Percentiles rank a stretch among this genome's conserved stretches.
Conservation (phyloP, 2,797 vertebrate genomes). For the Chiloscyllium punctatum region DNA sequence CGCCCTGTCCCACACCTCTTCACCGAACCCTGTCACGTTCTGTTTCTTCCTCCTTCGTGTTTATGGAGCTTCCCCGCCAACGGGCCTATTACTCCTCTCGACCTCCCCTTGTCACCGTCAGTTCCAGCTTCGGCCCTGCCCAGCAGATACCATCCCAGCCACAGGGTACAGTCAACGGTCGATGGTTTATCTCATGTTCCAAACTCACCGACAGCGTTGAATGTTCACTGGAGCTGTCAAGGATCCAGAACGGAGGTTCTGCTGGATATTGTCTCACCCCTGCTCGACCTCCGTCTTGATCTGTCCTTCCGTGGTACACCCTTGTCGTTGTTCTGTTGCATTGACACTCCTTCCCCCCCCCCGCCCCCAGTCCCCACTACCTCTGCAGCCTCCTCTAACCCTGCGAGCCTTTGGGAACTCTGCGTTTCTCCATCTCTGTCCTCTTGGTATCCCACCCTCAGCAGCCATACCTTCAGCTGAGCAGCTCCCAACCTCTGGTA, state of each 20-base stretch:
- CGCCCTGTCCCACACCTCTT: too few species aligned
- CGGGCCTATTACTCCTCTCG: background rate
- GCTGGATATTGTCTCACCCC: background rate
- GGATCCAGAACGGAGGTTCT: background rate
- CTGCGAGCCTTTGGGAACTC: background rate
- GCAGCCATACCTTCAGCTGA: background rate
- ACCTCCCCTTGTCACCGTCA: too few species aligned
- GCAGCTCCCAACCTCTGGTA: background rate
- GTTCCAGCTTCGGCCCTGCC: background rate
- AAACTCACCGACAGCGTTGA: constrained; percentile 64
- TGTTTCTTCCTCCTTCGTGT: background rate
- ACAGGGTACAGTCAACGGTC: constrained; percentile 59
- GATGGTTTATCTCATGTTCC: constrained; percentile 53
- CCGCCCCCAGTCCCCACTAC: background rate
- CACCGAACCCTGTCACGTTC: background rate
- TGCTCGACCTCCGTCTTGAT: background rate
- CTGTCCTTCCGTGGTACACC: background rate
- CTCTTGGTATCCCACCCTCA: background rate
- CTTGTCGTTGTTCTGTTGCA: background rate
- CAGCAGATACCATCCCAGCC: constrained; percentile 3
- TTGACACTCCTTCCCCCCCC: background rate
- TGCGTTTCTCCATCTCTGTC: background rate
- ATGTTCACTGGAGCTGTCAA: constrained; percentile 52
- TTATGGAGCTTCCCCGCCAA: background rate
- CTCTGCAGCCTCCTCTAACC: background rate